phyloP scores from a whole-genome alignment of 1,140 invertebrate genomes.

The Aphaenogaster rudis region DNA sequence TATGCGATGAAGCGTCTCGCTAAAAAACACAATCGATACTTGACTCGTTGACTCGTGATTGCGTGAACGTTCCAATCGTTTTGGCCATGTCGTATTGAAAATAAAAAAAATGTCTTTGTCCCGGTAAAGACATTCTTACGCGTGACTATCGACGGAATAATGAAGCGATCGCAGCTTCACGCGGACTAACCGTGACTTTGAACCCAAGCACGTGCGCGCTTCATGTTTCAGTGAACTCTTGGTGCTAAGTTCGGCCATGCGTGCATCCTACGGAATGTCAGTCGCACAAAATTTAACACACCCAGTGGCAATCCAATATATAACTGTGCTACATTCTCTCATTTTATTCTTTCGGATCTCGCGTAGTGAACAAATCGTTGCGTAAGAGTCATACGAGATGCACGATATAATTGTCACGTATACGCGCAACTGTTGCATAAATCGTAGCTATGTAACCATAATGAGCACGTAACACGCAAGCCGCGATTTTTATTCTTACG shows the following conservation, averaged over 20 bases:
- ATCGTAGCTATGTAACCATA: background rate
- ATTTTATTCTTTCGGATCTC: background rate
- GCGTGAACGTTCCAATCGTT: background rate
- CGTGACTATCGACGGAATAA: conserved; percentile 16
- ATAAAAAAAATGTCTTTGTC: background rate
- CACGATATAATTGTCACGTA: conserved; percentile 30
- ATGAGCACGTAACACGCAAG: conserved; percentile 28
- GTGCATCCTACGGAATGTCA: conserved; percentile 60
- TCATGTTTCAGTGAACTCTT: conserved; percentile 61
- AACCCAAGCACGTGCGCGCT: conserved; percentile 52
- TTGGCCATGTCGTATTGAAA: background rate
- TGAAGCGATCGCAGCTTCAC: conserved; percentile 1
- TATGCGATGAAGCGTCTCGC: background rate
- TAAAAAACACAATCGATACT: background rate
- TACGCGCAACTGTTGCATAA: conserved; percentile 61
- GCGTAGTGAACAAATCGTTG: conserved; percentile 35
- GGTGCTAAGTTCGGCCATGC: conserved; percentile 62
- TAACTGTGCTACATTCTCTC: background rate
- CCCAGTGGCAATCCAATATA: background rate
- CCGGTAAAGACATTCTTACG: background rate
- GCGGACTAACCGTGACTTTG: conserved; percentile 75
- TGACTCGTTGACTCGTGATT: background rate
- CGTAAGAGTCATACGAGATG: conserved; percentile 48
- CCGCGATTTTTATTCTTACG: conserved; percentile 34
- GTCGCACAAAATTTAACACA: conserved; percentile 32